These are phyloP conservation scores for Plumapathes pennacea DNA, from an alignment of 92 coral and sea anemone genomes.

Conservation along the genomic window DNA sequence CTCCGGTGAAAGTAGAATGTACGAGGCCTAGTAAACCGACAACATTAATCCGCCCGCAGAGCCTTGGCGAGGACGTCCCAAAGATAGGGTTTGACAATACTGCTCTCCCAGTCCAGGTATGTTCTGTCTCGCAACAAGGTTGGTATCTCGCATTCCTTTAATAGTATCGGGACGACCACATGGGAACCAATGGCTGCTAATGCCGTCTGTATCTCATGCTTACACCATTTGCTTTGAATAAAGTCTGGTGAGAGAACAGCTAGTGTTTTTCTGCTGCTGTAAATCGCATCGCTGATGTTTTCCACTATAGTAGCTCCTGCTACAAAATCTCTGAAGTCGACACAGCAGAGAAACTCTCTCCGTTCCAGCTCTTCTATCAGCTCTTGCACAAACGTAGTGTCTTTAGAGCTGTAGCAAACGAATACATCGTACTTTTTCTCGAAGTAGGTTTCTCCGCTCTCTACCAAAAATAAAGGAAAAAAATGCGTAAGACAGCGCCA, in stretches of 20 bases:
- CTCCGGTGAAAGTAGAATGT: too few relatives aligned
- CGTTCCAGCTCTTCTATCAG: conserved; percentile 61
- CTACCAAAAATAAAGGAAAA: neutral
- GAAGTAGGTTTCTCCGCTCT: neutral
- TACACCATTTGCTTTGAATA: conserved; percentile 72
- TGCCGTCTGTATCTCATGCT: conserved; percentile 70
- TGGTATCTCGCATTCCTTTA: conserved; percentile 53
- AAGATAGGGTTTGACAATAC: conserved; percentile 56
- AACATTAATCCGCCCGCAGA: conserved; percentile 3
- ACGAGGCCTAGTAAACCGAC: too few relatives aligned
- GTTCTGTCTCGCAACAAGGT: conserved; percentile 34
- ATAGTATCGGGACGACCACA: conserved; percentile 64
- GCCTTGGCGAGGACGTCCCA: conserved; percentile 57
- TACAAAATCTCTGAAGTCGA: conserved; percentile 73
- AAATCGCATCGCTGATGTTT: conserved; percentile 74
- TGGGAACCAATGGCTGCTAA: conserved; percentile 37
- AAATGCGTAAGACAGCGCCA: too few relatives aligned
- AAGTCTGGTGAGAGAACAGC: conserved; percentile 81
- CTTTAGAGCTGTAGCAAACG: conserved; percentile 77
- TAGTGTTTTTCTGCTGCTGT: conserved; percentile 66
- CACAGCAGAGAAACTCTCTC: conserved; percentile 60
- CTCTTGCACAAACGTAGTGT: conserved; percentile 61
- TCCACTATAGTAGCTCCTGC: conserved; percentile 72
- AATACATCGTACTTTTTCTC: conserved; percentile 67
- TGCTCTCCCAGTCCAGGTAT: conserved; percentile 63